A percentile compares a stretch with the other conserved stretches of the same genome.
Evolutionary conservation across 2,797 vertebrate genomes (phyloP).

Genomic region (Sebastes cheni): DNA sequence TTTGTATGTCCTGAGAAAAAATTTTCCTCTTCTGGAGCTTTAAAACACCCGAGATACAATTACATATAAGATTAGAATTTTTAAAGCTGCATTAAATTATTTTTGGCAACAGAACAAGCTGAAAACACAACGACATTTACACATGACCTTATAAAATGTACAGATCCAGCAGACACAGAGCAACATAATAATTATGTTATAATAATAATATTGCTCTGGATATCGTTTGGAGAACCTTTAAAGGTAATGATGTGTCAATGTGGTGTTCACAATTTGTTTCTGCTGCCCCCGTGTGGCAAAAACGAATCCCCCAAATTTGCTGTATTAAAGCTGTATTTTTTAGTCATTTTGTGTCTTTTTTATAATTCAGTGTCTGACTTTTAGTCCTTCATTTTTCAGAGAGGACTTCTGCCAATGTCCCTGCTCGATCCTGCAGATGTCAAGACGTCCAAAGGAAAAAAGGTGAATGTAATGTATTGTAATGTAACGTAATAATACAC

Average conservation of each 20-base stretch:
- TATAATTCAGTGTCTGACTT: background rate
- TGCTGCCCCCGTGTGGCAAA: background rate
- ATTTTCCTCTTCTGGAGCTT: background rate
- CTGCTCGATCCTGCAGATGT: constrained; percentile 79
- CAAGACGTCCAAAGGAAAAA: constrained; percentile 78
- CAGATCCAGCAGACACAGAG: background rate
- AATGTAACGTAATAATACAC: background rate
- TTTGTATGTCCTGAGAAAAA: background rate
- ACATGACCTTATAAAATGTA: background rate
- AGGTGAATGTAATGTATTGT: constrained; percentile 65
- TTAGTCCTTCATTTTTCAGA: constrained; percentile 69
- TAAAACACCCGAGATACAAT: background rate
- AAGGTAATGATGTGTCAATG: background rate
- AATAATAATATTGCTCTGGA: no score
- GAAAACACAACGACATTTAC: background rate
- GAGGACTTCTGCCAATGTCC: constrained; percentile 82
- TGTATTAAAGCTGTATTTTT: background rate
- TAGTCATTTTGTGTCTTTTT: background rate
- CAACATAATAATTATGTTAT: background rate
- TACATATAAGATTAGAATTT: background rate
- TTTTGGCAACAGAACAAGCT: background rate
- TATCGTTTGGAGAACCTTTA: no score
- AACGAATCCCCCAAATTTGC: background rate
- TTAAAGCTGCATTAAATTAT: background rate
- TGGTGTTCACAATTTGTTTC: background rate